Base-by-base conservation (phyloP, 1,140 invertebrate genomes). In the Drosophila asahinai region DNA sequence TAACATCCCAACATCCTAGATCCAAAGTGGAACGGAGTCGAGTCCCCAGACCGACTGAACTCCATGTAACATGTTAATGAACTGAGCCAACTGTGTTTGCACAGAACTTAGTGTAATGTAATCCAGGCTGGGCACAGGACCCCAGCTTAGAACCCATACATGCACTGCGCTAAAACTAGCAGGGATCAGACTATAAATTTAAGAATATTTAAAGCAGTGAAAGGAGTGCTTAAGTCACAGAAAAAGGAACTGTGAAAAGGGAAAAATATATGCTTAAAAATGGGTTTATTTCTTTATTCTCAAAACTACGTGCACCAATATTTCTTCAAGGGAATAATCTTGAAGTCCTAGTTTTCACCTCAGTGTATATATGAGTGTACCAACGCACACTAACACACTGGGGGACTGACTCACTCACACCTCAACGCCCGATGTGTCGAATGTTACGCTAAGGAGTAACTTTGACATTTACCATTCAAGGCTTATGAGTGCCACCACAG, bases 381-480 rank as follows among this genome's bases (percentile, higher is more conserved):
- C 58, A 49, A 64, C 62, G 30, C 58, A 64, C 52, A 63, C 30
- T 47, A 22, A 62, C 40, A 73, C 40, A 43, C 61, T 40, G 22
- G 30, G 22, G 22, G 64, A 52, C 71, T 19, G 64, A 52, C 71
- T 19, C 77, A 66, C 81, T 79, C 70, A 86, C 78, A 90, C 84
- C 81, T 82, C 79, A 82, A 86, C 81, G 79, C 76, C 72, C 79
- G 81, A 90, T 90, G 86, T 90, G 86, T 90, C 86, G 86, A 91
- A 91, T 91, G 79, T 90, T 91, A 90, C 86, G 86, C 86, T 89
- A 86, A 90, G 86, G 86, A 91, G 86, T 90, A 90, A 90, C 86
- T 90, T 90, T 90, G 86, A 90, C 86, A 90, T 90, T 90, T 90
- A 90, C 86, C 86, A 90, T 90, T 90, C 86, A 90, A 90, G 86